Evolutionary conservation across 2,797 vertebrate species (phyloP).

Genomic region (Enteromius paludinosus): DNA sequence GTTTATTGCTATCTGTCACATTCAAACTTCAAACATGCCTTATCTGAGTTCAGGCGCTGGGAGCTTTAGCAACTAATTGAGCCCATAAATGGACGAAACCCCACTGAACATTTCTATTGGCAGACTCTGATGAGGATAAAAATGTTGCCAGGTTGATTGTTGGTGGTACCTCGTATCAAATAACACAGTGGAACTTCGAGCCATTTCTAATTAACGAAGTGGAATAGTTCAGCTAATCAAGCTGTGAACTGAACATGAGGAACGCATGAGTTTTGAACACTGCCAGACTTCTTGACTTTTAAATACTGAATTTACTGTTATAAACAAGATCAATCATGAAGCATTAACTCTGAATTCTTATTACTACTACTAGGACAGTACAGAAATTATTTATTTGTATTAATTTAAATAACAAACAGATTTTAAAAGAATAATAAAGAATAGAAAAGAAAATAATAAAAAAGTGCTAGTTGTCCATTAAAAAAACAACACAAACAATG

Average conservation of each 20-base stretch:
- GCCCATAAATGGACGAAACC: slow-evolving; percentile 67
- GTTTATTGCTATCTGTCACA: slow-evolving; percentile 62
- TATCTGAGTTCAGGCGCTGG: slow-evolving; percentile 59
- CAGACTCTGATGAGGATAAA: slow-evolving; percentile 59
- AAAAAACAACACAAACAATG: background rate
- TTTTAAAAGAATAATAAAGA: background rate
- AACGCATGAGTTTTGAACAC: slow-evolving; percentile 12
- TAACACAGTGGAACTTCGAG: slow-evolving; percentile 63
- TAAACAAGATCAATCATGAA: slow-evolving; percentile 47
- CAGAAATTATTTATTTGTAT: no score
- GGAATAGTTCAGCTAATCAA: slow-evolving; percentile 67
- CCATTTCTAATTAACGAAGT: slow-evolving; percentile 75
- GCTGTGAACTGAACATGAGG: slow-evolving; percentile 49
- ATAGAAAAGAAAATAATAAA: background rate
- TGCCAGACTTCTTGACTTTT: slow-evolving; percentile 50
- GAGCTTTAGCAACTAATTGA: slow-evolving; percentile 68
- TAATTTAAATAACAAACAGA: no score
- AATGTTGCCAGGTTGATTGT: slow-evolving; percentile 72
- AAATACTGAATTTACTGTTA: slow-evolving; percentile 58
- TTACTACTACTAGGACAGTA: background rate
- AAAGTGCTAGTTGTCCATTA: background rate
- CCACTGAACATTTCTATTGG: slow-evolving; percentile 66
- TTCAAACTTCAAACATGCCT: slow-evolving; percentile 58
- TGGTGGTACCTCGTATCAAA: slow-evolving; percentile 69
- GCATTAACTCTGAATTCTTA: slow-evolving; percentile 21